Conservation (phyloP, 2,797 vertebrate genomes). For the Cirrhinus molitorella region DNA sequence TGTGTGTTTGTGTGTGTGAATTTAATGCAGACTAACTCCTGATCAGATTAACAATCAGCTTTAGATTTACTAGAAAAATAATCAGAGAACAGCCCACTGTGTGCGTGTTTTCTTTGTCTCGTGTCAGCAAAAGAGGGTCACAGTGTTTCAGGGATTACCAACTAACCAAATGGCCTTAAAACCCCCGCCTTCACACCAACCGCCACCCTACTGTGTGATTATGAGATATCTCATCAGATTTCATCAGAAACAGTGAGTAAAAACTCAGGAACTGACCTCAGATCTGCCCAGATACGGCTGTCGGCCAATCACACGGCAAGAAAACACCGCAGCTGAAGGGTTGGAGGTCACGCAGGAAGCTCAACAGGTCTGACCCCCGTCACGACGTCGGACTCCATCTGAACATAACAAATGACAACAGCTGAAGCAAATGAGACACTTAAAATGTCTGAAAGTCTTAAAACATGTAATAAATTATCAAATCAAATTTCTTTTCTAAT, state of each 20-base stretch:
- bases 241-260: neutral
- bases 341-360: constrained; percentile 40
- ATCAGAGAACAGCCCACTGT: neutral
- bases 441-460: neutral
- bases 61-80: neutral
- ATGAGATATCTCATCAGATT: neutral
- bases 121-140: neutral
- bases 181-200: neutral
- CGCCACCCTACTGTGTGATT: neutral
- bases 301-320: constrained; percentile 48
- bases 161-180: neutral
- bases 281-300: constrained; percentile 50
- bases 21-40: constrained; percentile 13
- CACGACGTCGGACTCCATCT: neutral
- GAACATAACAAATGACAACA: neutral
- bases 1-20: constrained; percentile 1
- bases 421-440: neutral
- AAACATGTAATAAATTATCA: neutral
- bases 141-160: constrained; percentile 8
- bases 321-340: constrained; percentile 47
- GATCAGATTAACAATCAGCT: constrained; percentile 7
- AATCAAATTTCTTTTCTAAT: neutral
- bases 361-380: constrained; percentile 11
- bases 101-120: neutral
- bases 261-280: constrained; percentile 4